A percentile compares a stretch with the other conserved stretches of the same genome.
These are phyloP conservation scores for Pocillopora grandis DNA, from an alignment of 92 coral and sea anemone genomes.

Conservation along the genomic window DNA sequence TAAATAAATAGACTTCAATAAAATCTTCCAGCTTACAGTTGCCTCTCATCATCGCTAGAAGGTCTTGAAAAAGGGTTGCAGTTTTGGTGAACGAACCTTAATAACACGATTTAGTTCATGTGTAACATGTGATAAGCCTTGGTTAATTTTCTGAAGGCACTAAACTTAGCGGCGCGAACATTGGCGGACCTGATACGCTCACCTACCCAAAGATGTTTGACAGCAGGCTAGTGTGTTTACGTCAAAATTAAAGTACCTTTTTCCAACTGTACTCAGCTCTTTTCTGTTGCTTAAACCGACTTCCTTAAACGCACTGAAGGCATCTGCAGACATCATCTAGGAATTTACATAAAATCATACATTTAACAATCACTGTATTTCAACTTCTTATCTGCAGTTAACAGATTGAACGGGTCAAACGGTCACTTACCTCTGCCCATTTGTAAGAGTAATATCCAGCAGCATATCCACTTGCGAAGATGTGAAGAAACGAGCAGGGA, in stretches of 20 bases:
- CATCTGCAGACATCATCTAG: slow-evolving; percentile 90
- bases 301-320: slow-evolving; percentile 84
- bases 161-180: no score
- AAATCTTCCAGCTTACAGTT: no score
- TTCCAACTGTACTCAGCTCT: slow-evolving; percentile 68
- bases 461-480: slow-evolving; percentile 80
- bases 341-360: neutral
- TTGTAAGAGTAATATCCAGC: slow-evolving; percentile 94
- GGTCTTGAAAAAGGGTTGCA: no score
- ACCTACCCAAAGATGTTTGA: no score
- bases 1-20: no score
- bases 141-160: no score
- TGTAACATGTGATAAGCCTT: no score
- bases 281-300: slow-evolving; percentile 66
- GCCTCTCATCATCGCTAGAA: no score
- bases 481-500: slow-evolving; percentile 86
- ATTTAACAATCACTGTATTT: neutral
- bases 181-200: no score
- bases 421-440: slow-evolving; percentile 85
- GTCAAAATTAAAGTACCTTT: slow-evolving; percentile 40
- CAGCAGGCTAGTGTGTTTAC: neutral
- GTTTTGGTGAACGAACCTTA: no score
- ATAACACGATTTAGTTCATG: no score
- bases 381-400: neutral
- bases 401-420: no score